phyloP scores from a whole-genome alignment of 2,113 vertebrate genomes.

The Ptilonorhynchus violaceus region DNA sequence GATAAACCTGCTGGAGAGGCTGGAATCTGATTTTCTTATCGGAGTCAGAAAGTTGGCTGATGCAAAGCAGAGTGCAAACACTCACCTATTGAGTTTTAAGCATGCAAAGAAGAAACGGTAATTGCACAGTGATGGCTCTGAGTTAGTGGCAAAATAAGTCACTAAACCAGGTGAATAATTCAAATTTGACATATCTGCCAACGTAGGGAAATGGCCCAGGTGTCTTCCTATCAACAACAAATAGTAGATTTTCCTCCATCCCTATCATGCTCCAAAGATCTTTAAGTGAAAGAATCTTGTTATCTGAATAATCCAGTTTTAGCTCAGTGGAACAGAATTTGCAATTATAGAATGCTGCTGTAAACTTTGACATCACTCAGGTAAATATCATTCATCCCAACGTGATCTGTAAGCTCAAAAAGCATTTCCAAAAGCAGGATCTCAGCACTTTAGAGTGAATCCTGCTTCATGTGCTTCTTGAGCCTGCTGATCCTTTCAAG shows the following conservation, averaged over 20 bases:
- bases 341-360: background rate
- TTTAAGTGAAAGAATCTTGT: background rate
- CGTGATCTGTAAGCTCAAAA: background rate
- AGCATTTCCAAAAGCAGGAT: background rate
- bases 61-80: background rate
- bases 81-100: background rate
- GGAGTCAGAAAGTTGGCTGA: background rate
- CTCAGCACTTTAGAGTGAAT: background rate
- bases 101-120: background rate
- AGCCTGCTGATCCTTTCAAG: background rate
- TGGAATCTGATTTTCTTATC: slow-evolving; percentile 53
- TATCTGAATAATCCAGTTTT: background rate
- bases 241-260: background rate
- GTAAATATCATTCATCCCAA: background rate
- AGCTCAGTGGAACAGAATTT: background rate
- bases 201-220: background rate
- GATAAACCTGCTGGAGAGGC: background rate
- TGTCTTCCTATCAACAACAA: background rate
- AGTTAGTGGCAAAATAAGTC: background rate
- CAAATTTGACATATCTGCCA: background rate
- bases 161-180: slow-evolving; percentile 23
- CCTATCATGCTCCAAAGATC: background rate
- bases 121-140: background rate
- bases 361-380: background rate
- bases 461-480: background rate